Evolutionary conservation across 2,888 invertebrate species (phyloP).

Genomic region (Dasysyrphus albostriatus): DNA sequence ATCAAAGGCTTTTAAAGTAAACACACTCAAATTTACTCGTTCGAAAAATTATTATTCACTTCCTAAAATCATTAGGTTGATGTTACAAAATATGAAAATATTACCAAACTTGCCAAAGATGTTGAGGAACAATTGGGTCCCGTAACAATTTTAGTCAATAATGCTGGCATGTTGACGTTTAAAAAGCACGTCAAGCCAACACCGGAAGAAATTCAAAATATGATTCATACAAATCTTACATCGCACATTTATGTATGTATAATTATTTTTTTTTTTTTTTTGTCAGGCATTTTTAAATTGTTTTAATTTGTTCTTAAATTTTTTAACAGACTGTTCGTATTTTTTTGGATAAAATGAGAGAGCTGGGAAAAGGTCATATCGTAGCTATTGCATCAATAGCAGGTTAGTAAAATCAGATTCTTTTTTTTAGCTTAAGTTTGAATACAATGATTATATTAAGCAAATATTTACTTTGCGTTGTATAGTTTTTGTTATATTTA

Average conservation of each 20-base stretch:
- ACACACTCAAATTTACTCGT: neutral
- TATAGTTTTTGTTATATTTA: too few relatives aligned
- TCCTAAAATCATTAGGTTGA: conserved; percentile 77
- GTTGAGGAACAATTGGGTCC: conserved; percentile 80
- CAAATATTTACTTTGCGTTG: too few relatives aligned
- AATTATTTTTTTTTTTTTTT: neutral
- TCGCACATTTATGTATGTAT: conserved; percentile 82
- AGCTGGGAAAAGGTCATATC: conserved; percentile 81
- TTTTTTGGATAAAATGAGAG: conserved; percentile 82
- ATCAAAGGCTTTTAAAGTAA: conserved; percentile 79
- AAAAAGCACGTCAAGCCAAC: conserved; percentile 76
- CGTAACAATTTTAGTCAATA: conserved; percentile 83
- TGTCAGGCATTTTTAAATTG: too few relatives aligned
- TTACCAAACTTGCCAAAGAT: conserved; percentile 77
- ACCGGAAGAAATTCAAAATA: conserved; percentile 80
- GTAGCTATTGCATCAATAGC: conserved; percentile 81
- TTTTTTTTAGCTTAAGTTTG: neutral
- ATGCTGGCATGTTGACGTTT: conserved; percentile 82
- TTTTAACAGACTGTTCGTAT: conserved; percentile 80
- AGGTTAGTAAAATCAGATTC: conserved; percentile 73
- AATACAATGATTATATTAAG: neutral
- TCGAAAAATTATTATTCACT: neutral
- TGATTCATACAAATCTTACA: conserved; percentile 83
- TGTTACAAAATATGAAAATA: conserved; percentile 78
- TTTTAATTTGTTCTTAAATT: neutral